phyloP scores from a whole-genome alignment of 2,888 invertebrate species.

The Germaria angustata region DNA sequence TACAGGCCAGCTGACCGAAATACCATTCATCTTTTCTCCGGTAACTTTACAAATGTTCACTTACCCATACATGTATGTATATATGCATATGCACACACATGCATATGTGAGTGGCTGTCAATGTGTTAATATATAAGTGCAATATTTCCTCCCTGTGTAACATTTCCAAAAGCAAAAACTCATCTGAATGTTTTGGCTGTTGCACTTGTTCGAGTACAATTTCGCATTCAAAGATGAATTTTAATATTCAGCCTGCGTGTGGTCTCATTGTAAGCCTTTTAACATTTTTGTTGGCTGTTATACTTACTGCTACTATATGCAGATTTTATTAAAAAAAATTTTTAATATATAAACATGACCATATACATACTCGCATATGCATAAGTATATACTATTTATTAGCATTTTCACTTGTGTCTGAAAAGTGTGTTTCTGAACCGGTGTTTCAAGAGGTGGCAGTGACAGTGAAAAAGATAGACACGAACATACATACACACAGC shows the following conservation, averaged over 20 bases:
- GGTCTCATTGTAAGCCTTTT: slow-evolving; percentile 68
- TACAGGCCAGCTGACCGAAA: slow-evolving; percentile 73
- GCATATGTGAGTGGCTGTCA: not conserved
- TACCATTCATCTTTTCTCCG: slow-evolving; percentile 63
- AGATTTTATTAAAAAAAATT: not conserved
- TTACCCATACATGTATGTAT: not conserved
- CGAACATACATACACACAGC: not conserved
- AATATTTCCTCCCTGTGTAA: not conserved
- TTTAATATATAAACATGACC: not conserved
- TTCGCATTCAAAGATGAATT: slow-evolving; percentile 76
- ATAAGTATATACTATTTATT: not conserved
- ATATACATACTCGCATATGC: not conserved
- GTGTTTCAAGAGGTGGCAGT: slow-evolving; percentile 48
- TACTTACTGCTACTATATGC: not conserved
- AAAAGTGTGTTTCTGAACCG: slow-evolving; percentile 9
- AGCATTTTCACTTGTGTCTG: slow-evolving; percentile 2
- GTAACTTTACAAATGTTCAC: not conserved
- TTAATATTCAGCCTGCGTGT: slow-evolving; percentile 77
- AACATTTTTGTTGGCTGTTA: slow-evolving; percentile 12
- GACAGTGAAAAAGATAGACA: slow-evolving; percentile 54
- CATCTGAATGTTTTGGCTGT: slow-evolving; percentile 14
- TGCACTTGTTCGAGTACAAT: slow-evolving; percentile 52
- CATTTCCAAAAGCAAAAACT: slow-evolving; percentile 51
- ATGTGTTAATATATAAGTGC: slow-evolving; percentile 16
- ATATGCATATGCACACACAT: not conserved